phyloP scores from a whole-genome alignment of 2,113 vertebrate genomes.

The Urocitellus parryii region DNA sequence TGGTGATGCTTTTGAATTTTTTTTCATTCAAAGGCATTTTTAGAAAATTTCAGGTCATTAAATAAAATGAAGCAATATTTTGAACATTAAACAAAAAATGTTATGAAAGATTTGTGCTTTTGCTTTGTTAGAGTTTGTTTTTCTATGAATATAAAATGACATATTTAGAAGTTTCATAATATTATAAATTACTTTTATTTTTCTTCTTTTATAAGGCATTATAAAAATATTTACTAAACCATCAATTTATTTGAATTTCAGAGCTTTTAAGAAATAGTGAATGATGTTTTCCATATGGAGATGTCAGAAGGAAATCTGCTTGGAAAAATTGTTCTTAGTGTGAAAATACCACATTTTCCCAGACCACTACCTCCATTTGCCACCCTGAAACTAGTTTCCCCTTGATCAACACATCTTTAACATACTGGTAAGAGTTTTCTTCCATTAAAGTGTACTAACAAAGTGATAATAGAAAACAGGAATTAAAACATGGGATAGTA shows the following conservation, averaged over 20 bases:
- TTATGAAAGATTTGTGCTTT: background rate
- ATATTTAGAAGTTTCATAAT: background rate
- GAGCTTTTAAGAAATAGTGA: background rate
- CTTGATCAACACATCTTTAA: background rate
- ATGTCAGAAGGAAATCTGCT: background rate
- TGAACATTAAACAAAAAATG: no score
- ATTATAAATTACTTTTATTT: background rate
- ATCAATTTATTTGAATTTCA: background rate
- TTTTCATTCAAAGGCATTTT: background rate
- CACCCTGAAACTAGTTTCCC: background rate
- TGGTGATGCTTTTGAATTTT: background rate
- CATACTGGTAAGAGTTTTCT: background rate
- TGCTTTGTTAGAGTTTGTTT: background rate
- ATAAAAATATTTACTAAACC: background rate
- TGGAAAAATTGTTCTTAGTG: background rate
- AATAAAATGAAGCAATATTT: background rate
- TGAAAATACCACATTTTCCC: background rate
- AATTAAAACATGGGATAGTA: background rate
- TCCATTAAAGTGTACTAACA: background rate
- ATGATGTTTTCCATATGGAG: background rate
- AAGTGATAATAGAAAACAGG: background rate
- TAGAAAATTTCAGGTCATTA: background rate
- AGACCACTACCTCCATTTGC: background rate
- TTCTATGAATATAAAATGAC: slow-evolving; percentile 22
- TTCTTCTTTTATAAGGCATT: background rate